Evolutionary conservation across 2,797 vertebrate genomes (phyloP).

Genomic region (Cygnus olor): DNA sequence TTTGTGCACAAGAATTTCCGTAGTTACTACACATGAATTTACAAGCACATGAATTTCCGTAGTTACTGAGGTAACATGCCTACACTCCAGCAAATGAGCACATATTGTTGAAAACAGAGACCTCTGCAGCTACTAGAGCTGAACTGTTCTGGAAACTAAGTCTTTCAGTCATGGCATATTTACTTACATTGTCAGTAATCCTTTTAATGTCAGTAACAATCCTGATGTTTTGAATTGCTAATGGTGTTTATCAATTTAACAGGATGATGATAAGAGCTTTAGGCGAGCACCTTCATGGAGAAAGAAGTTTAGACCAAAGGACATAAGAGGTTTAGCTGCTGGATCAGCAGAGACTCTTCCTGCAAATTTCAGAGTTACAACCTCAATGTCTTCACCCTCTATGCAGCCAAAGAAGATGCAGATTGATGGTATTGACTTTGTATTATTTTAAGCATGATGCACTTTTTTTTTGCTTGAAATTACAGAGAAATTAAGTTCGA

Average conservation of each 20-base stretch:
- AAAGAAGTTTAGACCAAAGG: slow-evolving; percentile 98
- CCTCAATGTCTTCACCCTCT: slow-evolving; percentile 88
- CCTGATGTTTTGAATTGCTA: not conserved
- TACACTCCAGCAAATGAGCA: not conserved
- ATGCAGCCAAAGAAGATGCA: slow-evolving; percentile 96
- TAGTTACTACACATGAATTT: too few relatives aligned
- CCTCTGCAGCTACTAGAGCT: not conserved
- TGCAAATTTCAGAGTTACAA: slow-evolving; percentile 93
- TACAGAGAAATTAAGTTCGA: not conserved
- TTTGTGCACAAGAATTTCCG: not conserved
- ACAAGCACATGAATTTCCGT: not conserved
- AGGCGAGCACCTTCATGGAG: slow-evolving; percentile 96
- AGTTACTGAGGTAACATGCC: not conserved
- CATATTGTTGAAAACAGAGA: not conserved
- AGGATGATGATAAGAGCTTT: slow-evolving; percentile 98
- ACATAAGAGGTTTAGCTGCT: slow-evolving; percentile 87
- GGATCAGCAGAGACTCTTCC: slow-evolving; percentile 94
- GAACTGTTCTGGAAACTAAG: not conserved
- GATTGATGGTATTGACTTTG: slow-evolving; percentile 87
- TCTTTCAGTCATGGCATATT: not conserved
- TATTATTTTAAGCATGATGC: slow-evolving; percentile 61
- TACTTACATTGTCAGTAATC: not conserved
- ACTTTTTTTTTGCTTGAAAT: slow-evolving; percentile 20
- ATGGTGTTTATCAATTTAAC: slow-evolving; percentile 27
- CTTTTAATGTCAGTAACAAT: not conserved